Percentiles rank a stretch among this genome's conserved stretches.
These are phyloP conservation scores for Microtus pennsylvanicus DNA, from an alignment of 2,113 vertebrate species.

Conservation along the genomic window DNA sequence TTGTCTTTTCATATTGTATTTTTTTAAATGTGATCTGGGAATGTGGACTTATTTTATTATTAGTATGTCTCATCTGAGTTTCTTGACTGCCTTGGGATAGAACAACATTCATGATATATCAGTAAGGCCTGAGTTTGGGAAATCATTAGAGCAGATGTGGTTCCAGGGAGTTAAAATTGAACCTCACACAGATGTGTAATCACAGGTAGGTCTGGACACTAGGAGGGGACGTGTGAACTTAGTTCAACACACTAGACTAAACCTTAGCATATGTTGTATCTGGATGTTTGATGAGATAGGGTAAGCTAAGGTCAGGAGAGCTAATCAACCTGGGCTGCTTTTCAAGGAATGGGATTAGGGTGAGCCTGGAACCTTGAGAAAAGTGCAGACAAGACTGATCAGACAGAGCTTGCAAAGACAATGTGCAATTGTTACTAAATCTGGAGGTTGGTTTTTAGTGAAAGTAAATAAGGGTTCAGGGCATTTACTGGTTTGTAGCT, in stretches of 20 bases:
- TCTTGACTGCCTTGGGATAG: background rate
- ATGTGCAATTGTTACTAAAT: background rate
- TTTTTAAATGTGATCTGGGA: background rate
- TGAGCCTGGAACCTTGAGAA: background rate
- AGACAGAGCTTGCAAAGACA: background rate
- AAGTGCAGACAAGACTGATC: background rate
- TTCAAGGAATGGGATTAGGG: background rate
- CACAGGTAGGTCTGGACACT: background rate
- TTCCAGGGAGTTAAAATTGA: background rate
- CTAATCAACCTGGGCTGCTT: background rate
- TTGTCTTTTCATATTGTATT: background rate
- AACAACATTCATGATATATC: too few relatives aligned
- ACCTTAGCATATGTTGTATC: background rate
- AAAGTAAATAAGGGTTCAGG: background rate
- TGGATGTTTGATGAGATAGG: background rate
- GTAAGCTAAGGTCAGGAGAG: background rate
- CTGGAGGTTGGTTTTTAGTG: background rate
- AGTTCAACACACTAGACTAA: background rate
- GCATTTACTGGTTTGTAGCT: background rate
- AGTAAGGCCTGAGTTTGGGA: background rate
- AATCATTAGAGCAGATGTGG: background rate
- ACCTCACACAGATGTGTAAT: background rate
- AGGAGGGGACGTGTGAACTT: background rate
- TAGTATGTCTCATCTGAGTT: background rate
- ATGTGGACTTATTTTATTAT: background rate